Evolutionary conservation across 2,797 vertebrate species (phyloP).

Genomic region (Esox masquinongy): DNA sequence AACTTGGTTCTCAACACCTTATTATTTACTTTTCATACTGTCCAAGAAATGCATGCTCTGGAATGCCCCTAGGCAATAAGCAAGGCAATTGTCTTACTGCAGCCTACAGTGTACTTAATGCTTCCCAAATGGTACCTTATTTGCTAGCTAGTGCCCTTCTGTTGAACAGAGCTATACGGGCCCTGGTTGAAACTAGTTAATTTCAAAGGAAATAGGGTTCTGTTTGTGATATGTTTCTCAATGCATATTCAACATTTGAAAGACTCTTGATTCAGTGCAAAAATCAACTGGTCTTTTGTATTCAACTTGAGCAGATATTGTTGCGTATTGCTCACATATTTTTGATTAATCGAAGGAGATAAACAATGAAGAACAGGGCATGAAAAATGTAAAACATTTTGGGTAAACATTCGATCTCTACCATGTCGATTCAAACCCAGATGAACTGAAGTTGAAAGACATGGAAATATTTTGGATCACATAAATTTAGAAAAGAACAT

Average conservation of each 20-base stretch:
- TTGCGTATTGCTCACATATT: background rate
- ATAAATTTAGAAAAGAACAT: constrained; percentile 53
- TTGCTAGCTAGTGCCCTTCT: too few relatives aligned
- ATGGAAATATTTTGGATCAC: constrained; percentile 63
- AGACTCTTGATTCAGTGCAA: constrained; percentile 21
- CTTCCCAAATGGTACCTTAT: too few relatives aligned
- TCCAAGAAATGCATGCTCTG: constrained; percentile 55
- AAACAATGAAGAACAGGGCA: background rate
- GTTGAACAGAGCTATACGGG: too few relatives aligned
- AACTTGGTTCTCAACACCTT: constrained; percentile 40
- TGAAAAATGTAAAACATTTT: background rate
- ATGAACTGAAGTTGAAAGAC: constrained; percentile 39
- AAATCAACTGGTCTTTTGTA: constrained; percentile 19
- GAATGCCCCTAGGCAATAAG: constrained; percentile 40
- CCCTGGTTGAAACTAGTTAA: too few relatives aligned
- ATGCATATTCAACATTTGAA: constrained; percentile 1
- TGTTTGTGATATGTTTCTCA: background rate
- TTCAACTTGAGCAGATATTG: constrained; percentile 23
- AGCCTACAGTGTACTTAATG: background rate
- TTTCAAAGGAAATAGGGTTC: too few relatives aligned
- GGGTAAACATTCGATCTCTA: constrained; percentile 38
- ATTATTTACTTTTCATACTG: constrained; percentile 52
- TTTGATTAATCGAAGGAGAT: background rate
- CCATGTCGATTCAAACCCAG: constrained; percentile 44
- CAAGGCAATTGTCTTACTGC: constrained; percentile 17